Percentiles rank a stretch among this genome's conserved stretches.
Evolutionary conservation across 1,140 invertebrate genomes (phyloP).

Genomic region (Microplitis mediator): DNA sequence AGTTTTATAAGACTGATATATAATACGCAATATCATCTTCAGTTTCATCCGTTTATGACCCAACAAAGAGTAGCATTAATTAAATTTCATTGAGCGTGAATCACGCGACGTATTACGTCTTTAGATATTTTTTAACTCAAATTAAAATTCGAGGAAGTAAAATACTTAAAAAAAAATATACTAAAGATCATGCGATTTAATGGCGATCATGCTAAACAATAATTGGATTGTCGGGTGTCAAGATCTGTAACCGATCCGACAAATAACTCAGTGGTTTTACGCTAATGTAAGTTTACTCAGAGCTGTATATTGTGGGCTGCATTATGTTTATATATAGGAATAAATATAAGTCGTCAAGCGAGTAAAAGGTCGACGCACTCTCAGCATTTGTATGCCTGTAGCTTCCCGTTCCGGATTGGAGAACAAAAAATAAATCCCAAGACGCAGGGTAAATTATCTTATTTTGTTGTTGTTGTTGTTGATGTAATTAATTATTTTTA

Average conservation of each 20-base stretch:
- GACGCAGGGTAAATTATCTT: no score
- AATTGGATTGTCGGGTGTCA: no score
- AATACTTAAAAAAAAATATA: neutral
- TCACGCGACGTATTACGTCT: neutral
- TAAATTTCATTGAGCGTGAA: constrained; percentile 21
- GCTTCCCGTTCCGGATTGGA: constrained; percentile 11
- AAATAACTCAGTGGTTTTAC: no score
- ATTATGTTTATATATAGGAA: neutral
- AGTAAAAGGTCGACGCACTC: constrained; percentile 33
- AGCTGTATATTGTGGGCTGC: neutral
- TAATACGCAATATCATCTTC: neutral
- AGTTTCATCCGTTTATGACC: no score
- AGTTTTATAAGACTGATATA: no score
- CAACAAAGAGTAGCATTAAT: constrained; percentile 11
- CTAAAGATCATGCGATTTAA: no score
- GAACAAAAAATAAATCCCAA: neutral
- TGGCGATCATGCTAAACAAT: no score
- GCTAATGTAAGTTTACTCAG: neutral
- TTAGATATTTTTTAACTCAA: neutral
- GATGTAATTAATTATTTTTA: constrained; percentile 31
- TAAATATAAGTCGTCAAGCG: constrained; percentile 4
- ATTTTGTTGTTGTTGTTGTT: neutral
- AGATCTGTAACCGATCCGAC: no score
- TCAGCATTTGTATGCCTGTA: constrained; percentile 1
- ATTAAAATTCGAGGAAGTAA: neutral